These are phyloP conservation scores for Takifugu bimaculatus DNA, from an alignment of 2,113 vertebrate genomes.

Conservation along the genomic window DNA sequence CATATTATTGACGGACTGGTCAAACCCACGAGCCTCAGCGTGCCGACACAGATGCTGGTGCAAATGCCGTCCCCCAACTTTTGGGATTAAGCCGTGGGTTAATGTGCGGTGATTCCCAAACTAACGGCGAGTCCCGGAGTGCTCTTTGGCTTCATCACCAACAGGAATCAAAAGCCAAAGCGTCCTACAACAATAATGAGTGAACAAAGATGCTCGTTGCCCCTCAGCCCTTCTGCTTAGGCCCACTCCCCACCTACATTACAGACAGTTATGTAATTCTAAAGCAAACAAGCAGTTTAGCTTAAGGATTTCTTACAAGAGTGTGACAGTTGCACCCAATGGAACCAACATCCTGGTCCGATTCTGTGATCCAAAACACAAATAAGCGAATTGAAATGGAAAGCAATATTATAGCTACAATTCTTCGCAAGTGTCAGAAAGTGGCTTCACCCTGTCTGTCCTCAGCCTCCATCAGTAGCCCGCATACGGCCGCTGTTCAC, in stretches of 20 bases:
- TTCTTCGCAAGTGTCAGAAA: conserved; percentile 34
- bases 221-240: conserved; percentile 14
- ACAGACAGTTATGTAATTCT: conserved; percentile 60
- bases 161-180: conserved; percentile 9
- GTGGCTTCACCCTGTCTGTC: conserved; percentile 36
- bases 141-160: not conserved
- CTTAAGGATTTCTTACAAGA: conserved; percentile 13
- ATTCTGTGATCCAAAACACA: not conserved
- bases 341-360: conserved; percentile 28
- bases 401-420: conserved; percentile 6
- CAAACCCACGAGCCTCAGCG: conserved; percentile 1
- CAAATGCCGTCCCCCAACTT: conserved; percentile 47
- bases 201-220: not conserved
- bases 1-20: not conserved
- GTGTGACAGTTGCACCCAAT: conserved; percentile 7
- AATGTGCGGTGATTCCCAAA: conserved; percentile 4
- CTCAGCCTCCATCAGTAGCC: conserved; percentile 29
- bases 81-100: conserved; percentile 21
- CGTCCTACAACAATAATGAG: not conserved
- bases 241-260: conserved; percentile 28
- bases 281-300: conserved; percentile 26
- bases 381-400: conserved; percentile 5
- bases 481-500: conserved; percentile 38
- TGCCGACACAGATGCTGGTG: conserved; percentile 8
- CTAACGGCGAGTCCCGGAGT: not conserved